These are phyloP conservation scores for Myrmophylax atrothorax DNA, from an alignment of 2,113 vertebrate genomes.

Conservation along the genomic window DNA sequence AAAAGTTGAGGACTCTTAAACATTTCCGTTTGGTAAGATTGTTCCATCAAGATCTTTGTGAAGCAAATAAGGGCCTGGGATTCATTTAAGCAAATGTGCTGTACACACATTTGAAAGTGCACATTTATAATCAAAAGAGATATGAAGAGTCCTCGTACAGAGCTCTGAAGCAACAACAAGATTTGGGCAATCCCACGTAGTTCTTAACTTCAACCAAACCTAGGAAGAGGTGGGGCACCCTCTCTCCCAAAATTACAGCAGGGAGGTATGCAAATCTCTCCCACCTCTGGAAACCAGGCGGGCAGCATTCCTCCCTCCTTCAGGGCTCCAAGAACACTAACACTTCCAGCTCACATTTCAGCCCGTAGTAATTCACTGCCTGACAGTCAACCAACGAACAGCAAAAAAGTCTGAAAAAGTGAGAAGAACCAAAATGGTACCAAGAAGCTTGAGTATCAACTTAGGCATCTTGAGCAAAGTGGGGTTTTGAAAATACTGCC, in stretches of 20 bases:
- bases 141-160: neutral
- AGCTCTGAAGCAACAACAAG: rapidly evolving
- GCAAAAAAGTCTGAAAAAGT: neutral
- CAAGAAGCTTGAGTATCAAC: neutral
- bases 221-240: neutral
- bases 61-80: neutral
- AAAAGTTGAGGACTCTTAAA: neutral
- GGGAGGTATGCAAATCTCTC: constrained; percentile 41
- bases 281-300: neutral
- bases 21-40: neutral
- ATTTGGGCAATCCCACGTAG: neutral
- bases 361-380: neutral
- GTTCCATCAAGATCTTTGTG: neutral
- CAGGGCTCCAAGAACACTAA: neutral
- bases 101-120: neutral
- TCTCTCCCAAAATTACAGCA: neutral
- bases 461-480: neutral
- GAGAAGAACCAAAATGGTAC: neutral
- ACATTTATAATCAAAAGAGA: neutral
- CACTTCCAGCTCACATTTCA: neutral
- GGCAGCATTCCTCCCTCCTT: constrained; percentile 53
- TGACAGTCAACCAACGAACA: neutral
- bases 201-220: neutral
- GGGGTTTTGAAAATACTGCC: neutral
- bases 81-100: neutral